Evolutionary conservation across 2,888 invertebrate species (phyloP).

Genomic region (Drosophila fulvimacula): DNA sequence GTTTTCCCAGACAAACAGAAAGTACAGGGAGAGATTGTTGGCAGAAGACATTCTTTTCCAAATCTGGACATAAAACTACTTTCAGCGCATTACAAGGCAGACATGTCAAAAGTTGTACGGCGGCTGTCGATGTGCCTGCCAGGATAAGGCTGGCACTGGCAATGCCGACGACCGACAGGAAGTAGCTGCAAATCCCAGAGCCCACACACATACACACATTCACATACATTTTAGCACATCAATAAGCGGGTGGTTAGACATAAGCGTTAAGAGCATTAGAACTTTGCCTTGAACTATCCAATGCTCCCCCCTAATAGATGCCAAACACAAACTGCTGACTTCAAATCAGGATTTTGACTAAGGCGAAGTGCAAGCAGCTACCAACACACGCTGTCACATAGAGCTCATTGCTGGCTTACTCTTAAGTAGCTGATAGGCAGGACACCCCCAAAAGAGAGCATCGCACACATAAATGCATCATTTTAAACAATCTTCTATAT

Average conservation of each 20-base stretch:
- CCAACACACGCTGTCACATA: slow-evolving; percentile 14
- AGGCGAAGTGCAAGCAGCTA: slow-evolving; percentile 34
- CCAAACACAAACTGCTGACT: slow-evolving; percentile 26
- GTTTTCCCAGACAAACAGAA: slow-evolving; percentile 25
- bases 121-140: slow-evolving; percentile 61
- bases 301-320: slow-evolving; percentile 29
- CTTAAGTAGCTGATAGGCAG: slow-evolving; percentile 14
- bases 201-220: slow-evolving; percentile 3
- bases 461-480: background rate
- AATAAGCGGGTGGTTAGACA: slow-evolving; percentile 56
- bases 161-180: slow-evolving; percentile 10
- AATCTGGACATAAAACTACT: slow-evolving; percentile 81
- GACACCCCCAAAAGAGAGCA: background rate
- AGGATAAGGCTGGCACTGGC: slow-evolving; percentile 19
- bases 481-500: background rate
- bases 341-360: slow-evolving; percentile 16
- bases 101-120: slow-evolving; percentile 82
- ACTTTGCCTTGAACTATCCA: slow-evolving; percentile 62
- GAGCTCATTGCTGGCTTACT: slow-evolving; percentile 1
- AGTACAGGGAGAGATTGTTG: slow-evolving; percentile 12
- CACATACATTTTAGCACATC: slow-evolving; percentile 28
- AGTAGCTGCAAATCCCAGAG: slow-evolving; percentile 49
- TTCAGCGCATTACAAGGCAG: slow-evolving; percentile 75
- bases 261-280: slow-evolving; percentile 77
- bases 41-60: slow-evolving; percentile 37